These are phyloP conservation scores for Ptychochromis oligacanthus DNA, from an alignment of 2,113 vertebrate genomes.

Conservation along the genomic window DNA sequence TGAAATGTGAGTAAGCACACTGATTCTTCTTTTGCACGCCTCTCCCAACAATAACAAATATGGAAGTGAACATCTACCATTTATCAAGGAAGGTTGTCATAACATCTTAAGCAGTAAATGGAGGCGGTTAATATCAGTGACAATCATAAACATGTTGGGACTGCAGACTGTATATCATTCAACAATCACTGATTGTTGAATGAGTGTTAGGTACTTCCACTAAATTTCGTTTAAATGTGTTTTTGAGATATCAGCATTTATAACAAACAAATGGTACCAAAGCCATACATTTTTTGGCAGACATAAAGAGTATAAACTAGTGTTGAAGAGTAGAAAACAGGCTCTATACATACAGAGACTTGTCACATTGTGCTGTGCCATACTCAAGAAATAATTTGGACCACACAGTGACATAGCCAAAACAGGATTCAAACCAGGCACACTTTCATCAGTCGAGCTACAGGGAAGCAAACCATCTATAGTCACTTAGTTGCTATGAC, in stretches of 20 bases:
- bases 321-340: background rate
- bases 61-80: background rate
- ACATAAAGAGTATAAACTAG: background rate
- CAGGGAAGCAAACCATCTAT: slow-evolving; percentile 17
- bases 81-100: background rate
- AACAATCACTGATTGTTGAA: background rate
- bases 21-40: slow-evolving; percentile 5
- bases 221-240: background rate
- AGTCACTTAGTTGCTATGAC: slow-evolving; percentile 61
- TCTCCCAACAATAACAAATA: background rate
- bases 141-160: background rate
- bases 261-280: background rate
- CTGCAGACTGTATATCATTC: background rate
- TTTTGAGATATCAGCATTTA: background rate
- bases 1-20: slow-evolving; percentile 4
- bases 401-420: slow-evolving; percentile 19
- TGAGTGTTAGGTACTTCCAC: background rate
- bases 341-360: background rate
- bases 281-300: background rate
- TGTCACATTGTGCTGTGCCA: background rate
- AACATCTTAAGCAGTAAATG: background rate
- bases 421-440: slow-evolving; percentile 50
- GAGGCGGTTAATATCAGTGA: background rate
- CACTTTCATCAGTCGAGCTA: slow-evolving; percentile 13
- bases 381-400: background rate